Evolutionary conservation across 2,888 invertebrate species (phyloP), one percentile per base, ranked within the genome.

Genomic region (Clanis bilineata): DNA sequence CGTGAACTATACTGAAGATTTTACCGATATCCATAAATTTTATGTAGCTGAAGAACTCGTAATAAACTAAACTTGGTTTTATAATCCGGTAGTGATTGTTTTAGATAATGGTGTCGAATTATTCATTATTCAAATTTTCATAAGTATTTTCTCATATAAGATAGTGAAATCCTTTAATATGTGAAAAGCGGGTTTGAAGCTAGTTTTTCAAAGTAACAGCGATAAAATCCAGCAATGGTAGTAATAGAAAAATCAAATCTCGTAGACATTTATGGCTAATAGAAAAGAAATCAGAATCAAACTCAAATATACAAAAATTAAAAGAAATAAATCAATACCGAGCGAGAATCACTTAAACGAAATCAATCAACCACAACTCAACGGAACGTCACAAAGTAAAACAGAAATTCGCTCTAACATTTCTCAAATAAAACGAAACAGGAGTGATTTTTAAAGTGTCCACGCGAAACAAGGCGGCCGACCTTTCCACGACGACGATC

Each of bases 1-100:
- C 55, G 64, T 43, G 66, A 63, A 59, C 56, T 62, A 57, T 28
- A 32, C 15, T 32, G 43, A 43, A 39, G 44, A 58, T n/a, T 54
- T 64, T 62, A 23, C 15, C 25, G 39, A 58, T 60, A 67, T 28
- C 43, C 61, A 18, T 32, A 32, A 28, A 28, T 51, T 32, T 32
- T 51, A 18, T 32, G 25, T 23, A 15, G 32, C 18, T 28, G 15
- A 5, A 51, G 0, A 7, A n/a, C n/a, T n/a, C n/a, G 15, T n/a
- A 10, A 6, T n/a, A 6, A 45, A 1, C 12, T 28, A 18, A 51
- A 32, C 18, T 18, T 18, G 18, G 18, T 28, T 15, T 51, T 25
- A 5, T 0, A 10, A 45, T 1, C 12, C 1, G 12, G 22, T 12
- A 3, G 9, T 6, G 9, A 36, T 36, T 36, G 3, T 36, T 36